Evolutionary conservation across 2,888 invertebrate species (phyloP), one percentile per base, ranked within the genome.

Genomic region (Spodoptera exigua): DNA sequence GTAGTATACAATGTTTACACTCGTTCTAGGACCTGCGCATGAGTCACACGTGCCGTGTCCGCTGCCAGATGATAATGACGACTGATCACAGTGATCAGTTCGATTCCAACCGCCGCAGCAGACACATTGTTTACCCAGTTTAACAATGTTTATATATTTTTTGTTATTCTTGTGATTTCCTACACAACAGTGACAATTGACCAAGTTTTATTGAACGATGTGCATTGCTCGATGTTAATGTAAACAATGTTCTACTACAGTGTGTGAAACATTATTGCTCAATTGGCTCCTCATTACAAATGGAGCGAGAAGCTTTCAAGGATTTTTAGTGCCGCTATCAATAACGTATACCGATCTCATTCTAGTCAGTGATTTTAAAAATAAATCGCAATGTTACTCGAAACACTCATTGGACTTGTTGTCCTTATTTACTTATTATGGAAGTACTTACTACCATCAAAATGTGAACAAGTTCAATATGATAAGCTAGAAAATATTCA

Each of bases 341-440:
- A 77, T 70, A 76, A 67, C 69, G 76, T 61, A 76, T 76, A 75
- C 75, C 70, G 70, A 83, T 84, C 71, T 66, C 74, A 83, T 85
- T 89, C 78, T 84, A 87, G 83, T 84, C 85, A 86, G 86, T 89
- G 84, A 85, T 88, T 87, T 84, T 77, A 65, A 85, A 70, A 79
- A 69, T 76, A 74, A 67, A 63, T 79, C 65, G 89, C 85, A 86
- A 94, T 93, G 94, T 80, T 93, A 67, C 86, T 88, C 67, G 92
- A 91, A 87, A 78, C 89, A 45, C 75, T 94, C 14, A 85, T 93
- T 69, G 91, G 92, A 58, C 66, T 93, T 45, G 88, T 88, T 65
- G 83, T 89, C 47, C 64, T 93, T 46, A 64, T 89, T 46, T 91
- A 85, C 75, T 74, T 93, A 47, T 54, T 92, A 43, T 93, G 92